Base-by-base conservation (phyloP, 1,140 invertebrate genomes). In the Zaprionus camerounensis region DNA sequence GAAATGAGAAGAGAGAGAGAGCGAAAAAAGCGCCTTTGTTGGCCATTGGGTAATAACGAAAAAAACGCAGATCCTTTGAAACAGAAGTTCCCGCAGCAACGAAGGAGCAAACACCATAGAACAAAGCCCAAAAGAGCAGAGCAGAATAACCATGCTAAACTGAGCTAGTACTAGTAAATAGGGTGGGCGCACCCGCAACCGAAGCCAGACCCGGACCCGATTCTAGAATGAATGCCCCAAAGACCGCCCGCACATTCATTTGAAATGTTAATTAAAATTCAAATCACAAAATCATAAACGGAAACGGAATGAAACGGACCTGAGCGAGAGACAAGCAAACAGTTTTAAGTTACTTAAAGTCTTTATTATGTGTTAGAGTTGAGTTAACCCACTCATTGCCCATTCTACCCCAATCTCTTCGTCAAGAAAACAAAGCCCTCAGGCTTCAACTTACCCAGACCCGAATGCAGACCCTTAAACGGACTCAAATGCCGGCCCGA, bases 331-430 rank as follows among this genome's bases (percentile, higher is more conserved):
- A 90, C 79, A 85, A 82, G 78, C 81, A 90, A 90, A 90, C 79
- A 82, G 80, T 90, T 90, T 90, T 80, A 90, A 90, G 81, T 90
- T 85, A 85, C 86, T 90, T 90, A 85, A 90, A 90, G 84, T 85
- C 79, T 85, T 90, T 90, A 90, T 90, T 90, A 91, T 90, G 84
- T 91, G 79, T 85, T 72, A 80, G 81, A 82, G 86, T 80, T 46
- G 41, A 86, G 86, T 90, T 91, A 90, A 90, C 81, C 81, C 85
- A 90, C 81, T 79, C 85, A 71, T 80, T 86, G 66, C 72, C 61
- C 41, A 28, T n/a, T 36, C 31, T 62, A 38, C 65, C 65, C 61
- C 61, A 76, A 65, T 49, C 69, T 62, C 17, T 22, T 9, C 41
- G n/a, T 6, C 15, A 68, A 67, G 61, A 65, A 46, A 51, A 36